A percentile compares a stretch with the other conserved stretches of the same genome.
phyloP scores from a whole-genome alignment of 2,113 vertebrate genomes.

The Aplodontia rufa region DNA sequence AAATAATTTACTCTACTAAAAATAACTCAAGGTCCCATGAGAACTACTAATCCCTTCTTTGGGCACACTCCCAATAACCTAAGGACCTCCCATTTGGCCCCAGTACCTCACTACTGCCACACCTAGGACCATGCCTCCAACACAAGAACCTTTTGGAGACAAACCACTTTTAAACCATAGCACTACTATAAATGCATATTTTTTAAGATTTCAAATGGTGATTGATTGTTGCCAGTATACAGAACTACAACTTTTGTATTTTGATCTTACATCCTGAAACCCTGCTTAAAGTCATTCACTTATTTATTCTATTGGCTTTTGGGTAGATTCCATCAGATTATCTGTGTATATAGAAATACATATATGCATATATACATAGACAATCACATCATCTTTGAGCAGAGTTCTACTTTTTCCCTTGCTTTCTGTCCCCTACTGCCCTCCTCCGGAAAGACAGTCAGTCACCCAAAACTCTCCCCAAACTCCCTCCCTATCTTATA shows the following conservation, averaged over 20 bases:
- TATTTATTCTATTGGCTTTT: not conserved
- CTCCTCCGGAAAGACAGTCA: not conserved
- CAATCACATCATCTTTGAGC: not conserved
- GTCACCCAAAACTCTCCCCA: not conserved
- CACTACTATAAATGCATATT: not conserved
- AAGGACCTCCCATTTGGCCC: not conserved
- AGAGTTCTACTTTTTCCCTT: not conserved
- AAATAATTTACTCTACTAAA: not conserved
- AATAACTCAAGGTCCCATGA: no score
- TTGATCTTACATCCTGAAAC: not conserved
- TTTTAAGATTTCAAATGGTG: not conserved
- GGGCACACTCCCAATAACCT: not conserved
- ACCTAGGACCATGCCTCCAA: not conserved
- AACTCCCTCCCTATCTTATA: not conserved
- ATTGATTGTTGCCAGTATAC: not conserved
- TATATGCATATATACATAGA: not conserved
- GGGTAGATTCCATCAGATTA: not conserved
- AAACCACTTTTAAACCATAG: not conserved
- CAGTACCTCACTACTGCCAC: not conserved
- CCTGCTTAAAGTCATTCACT: not conserved
- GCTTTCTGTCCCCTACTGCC: not conserved
- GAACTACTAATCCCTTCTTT: no score
- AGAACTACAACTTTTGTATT: not conserved
- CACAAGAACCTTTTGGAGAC: not conserved
- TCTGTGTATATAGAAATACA: not conserved